Evolutionary conservation across 2,888 invertebrate species (phyloP).

Genomic region (Hermaeophaga mercurialis): DNA sequence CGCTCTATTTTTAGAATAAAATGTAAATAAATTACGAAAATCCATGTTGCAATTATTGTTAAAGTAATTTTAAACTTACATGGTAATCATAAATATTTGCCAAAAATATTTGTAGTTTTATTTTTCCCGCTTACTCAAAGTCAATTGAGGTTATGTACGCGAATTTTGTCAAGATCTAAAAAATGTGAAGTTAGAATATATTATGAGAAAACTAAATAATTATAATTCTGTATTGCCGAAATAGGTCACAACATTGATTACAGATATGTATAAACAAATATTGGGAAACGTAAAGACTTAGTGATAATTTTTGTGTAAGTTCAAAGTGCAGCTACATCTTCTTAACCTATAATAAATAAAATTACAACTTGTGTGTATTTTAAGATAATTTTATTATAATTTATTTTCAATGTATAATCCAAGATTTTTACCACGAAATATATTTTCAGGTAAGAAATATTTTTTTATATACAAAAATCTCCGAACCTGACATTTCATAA

Average conservation of each 20-base stretch:
- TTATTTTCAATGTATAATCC: slow-evolving; percentile 50
- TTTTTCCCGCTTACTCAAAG: slow-evolving; percentile 21
- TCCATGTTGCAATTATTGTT: slow-evolving; percentile 25
- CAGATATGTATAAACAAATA: slow-evolving; percentile 31
- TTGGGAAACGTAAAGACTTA: slow-evolving; percentile 25
- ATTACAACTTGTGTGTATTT: slow-evolving; percentile 28
- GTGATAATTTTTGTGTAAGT: slow-evolving; percentile 37
- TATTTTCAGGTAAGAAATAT: slow-evolving; percentile 39
- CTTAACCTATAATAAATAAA: slow-evolving; percentile 43
- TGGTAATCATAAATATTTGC: slow-evolving; percentile 26
- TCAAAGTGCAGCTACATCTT: slow-evolving; percentile 44
- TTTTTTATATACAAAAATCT: slow-evolving; percentile 5
- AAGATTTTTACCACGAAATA: slow-evolving; percentile 49
- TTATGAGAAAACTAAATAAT: slow-evolving; percentile 18
- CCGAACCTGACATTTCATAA: slow-evolving; percentile 13
- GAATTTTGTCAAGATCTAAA: slow-evolving; percentile 14
- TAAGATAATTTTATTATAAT: slow-evolving; percentile 33
- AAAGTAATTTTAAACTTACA: slow-evolving; percentile 22
- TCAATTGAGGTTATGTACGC: slow-evolving; percentile 22
- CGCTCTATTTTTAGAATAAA: slow-evolving; percentile 17
- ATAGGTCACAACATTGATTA: slow-evolving; percentile 32
- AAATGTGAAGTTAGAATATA: background rate
- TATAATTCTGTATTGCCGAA: slow-evolving; percentile 29
- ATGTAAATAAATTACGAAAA: slow-evolving; percentile 23
- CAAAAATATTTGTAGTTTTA: slow-evolving; percentile 6